phyloP scores from a whole-genome alignment of 35 echinoderm and acorn worm genomes.

The Ophiothrix spiculata region DNA sequence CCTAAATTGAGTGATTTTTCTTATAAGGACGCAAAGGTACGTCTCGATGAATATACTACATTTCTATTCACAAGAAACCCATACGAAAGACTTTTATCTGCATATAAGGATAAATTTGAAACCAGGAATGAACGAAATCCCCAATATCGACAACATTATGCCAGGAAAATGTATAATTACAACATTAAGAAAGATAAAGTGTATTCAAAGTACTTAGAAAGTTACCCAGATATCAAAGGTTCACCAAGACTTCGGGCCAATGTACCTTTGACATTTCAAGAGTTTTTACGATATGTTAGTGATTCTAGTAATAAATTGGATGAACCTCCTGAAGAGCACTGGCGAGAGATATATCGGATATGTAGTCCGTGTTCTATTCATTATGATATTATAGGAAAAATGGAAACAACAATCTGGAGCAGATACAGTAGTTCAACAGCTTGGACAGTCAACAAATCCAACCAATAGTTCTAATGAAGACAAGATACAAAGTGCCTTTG shows the following conservation, averaged over 20 bases:
- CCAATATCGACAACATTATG: neutral
- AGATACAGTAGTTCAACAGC: conserved; percentile 36
- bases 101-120: conserved; percentile 44
- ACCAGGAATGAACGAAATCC: neutral
- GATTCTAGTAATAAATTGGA: neutral
- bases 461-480: conserved; percentile 73
- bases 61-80: conserved; percentile 46
- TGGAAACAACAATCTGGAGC: conserved; percentile 58
- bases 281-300: conserved; percentile 72
- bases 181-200: neutral
- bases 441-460: conserved; percentile 57
- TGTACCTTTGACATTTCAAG: conserved; percentile 61
- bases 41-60: conserved; percentile 30
- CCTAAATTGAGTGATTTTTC: conserved; percentile 5
- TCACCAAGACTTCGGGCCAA: neutral
- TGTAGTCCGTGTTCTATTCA: conserved; percentile 73
- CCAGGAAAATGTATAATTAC: neutral
- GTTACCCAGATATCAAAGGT: neutral
- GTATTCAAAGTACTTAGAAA: neutral
- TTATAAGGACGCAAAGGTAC: neutral
- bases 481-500: conserved; percentile 41
- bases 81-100: conserved; percentile 34
- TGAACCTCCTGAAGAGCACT: conserved; percentile 59
- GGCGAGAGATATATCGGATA: conserved; percentile 34
- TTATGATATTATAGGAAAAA: conserved; percentile 83